Evolutionary conservation across 1,140 invertebrate genomes (phyloP), one percentile per base, ranked within the genome.

Genomic region (Sarcophaga peregrina): DNA sequence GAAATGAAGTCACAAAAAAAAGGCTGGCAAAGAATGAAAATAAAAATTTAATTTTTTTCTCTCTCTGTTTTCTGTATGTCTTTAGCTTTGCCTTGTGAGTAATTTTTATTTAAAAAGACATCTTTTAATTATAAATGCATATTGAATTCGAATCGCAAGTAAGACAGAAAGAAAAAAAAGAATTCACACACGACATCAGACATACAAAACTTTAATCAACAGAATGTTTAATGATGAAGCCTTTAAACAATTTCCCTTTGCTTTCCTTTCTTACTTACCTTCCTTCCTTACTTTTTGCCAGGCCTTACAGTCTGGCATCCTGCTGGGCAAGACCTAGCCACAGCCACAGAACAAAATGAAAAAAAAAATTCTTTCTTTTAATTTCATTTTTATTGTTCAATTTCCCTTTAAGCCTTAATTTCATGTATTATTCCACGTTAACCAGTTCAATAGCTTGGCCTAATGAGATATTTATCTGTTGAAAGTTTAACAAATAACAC

Each of bases 391-490:
- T 37, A 37, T 37, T 37, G 25, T 37, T 37, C 25, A 37, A 4
- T 37, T 37, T n/a, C 1, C 25, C 25, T 37, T 37, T 37, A 37
- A 37, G 25, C 25, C 25, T 37, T 37, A 37, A 37, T 37, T 37
- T 37, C 25, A 4, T 37, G 25, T 37, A 37, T 37, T 37, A 37
- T 37, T 37, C 25, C 25, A 37, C 25, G 25, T 37, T 37, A 37
- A 68, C 62, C 62, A 20, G 17, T 68, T 68, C 62, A 20, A 68
- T 68, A 68, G 17, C 62, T 25, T 15, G 62, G 62, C n/a, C 62
- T 68, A 68, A 68, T 68, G 62, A 68, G 62, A 68, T 68, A 68
- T 68, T 68, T 68, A 68, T 68, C 20, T 62, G 58, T 62, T 62
- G 58, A 62, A 62, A 17, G 25, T 17, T 13, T n/a, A n/a, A 62